phyloP scores from a whole-genome alignment of 2,113 vertebrate species.

The Marmota flaviventris region DNA sequence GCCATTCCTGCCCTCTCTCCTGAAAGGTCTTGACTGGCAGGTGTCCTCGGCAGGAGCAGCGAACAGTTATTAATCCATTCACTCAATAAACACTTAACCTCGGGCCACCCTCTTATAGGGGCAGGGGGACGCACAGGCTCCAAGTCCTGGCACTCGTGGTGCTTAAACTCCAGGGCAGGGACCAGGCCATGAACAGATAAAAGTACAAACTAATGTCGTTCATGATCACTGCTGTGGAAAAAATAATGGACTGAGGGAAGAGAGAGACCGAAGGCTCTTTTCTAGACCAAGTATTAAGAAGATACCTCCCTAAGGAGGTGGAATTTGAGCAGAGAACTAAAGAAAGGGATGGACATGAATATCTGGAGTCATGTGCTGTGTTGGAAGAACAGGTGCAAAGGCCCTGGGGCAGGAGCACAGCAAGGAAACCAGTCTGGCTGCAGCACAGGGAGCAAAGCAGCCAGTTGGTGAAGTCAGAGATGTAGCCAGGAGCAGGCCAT shows the following conservation, averaged over 20 bases:
- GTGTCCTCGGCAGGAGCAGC: neutral
- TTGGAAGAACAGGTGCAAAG: conserved; percentile 3
- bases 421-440: neutral
- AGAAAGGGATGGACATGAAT: neutral
- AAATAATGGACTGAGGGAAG: neutral
- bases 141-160: neutral
- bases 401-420: neutral
- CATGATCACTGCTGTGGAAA: neutral
- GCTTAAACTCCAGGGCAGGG: neutral
- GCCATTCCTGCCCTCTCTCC: neutral
- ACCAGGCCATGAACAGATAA: neutral
- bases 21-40: neutral
- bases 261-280: neutral
- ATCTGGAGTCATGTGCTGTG: neutral
- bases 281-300: neutral
- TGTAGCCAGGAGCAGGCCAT: neutral
- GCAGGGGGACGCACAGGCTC: neutral
- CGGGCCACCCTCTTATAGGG: neutral
- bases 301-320: neutral
- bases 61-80: neutral
- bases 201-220: neutral
- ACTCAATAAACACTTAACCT: neutral
- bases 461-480: neutral
- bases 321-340: neutral
- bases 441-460: neutral